Evolutionary conservation across 1,140 invertebrate species (phyloP).

Genomic region (Steinernema feltiae): DNA sequence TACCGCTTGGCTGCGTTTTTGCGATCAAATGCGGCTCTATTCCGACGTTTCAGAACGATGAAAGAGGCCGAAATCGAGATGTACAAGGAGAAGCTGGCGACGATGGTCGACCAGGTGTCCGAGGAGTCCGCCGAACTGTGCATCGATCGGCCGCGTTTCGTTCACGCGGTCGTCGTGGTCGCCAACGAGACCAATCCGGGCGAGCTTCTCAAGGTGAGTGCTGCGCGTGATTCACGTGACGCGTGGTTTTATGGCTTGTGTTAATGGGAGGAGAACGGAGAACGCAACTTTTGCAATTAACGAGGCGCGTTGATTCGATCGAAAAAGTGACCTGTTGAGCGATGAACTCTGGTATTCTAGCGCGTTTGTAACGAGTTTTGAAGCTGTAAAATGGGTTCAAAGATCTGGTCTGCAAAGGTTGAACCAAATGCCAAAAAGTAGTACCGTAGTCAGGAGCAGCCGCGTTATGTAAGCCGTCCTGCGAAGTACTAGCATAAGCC

Average conservation of each 20-base stretch:
- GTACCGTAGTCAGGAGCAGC: too few relatives aligned
- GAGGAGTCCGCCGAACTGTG: slow-evolving; percentile 28
- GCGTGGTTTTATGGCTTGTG: not conserved
- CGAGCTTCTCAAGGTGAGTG: slow-evolving; percentile 5
- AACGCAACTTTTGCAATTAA: too few relatives aligned
- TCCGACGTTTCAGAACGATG: not conserved
- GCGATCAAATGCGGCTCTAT: not conserved
- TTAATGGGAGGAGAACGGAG: too few relatives aligned
- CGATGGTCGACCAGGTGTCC: slow-evolving; percentile 27
- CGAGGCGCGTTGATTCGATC: too few relatives aligned
- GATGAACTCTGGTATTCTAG: too few relatives aligned
- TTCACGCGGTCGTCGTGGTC: slow-evolving; percentile 29
- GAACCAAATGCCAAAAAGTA: too few relatives aligned
- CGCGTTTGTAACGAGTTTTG: too few relatives aligned
- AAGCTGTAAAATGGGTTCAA: too few relatives aligned
- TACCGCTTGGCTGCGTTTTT: not conserved
- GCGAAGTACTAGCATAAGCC: too few relatives aligned
- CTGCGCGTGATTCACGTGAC: not conserved
- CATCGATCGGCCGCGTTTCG: slow-evolving; percentile 29
- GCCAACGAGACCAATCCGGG: slow-evolving; percentile 16
- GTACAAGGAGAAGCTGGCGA: slow-evolving; percentile 17
- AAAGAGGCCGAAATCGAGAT: not conserved
- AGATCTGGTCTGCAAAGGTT: too few relatives aligned
- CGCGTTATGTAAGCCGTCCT: too few relatives aligned
- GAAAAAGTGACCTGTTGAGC: too few relatives aligned